Evolutionary conservation across 1,140 invertebrate genomes (phyloP).

Genomic region (Heterodera carotae): DNA sequence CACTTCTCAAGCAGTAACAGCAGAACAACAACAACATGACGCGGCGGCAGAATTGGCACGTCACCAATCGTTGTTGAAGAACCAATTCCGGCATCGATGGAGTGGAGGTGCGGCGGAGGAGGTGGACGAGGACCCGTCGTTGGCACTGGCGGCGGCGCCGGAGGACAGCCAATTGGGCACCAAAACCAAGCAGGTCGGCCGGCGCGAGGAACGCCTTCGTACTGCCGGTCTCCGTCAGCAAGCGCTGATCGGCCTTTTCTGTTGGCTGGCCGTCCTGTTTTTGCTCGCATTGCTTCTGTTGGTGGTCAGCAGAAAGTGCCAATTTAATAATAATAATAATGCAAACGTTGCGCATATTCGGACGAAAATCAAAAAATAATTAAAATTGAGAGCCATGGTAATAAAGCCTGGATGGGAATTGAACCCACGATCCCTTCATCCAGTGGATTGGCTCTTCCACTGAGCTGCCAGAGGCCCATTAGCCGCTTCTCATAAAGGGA

Average conservation of each 20-base stretch:
- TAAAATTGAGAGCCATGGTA: no score
- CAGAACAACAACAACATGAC: no score
- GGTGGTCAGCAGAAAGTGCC: conserved; percentile 27
- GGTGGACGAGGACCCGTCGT: not conserved
- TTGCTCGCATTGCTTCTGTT: conserved; percentile 46
- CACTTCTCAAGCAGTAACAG: not conserved
- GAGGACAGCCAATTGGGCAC: not conserved
- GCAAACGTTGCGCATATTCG: no score
- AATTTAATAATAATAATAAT: conserved; percentile 3
- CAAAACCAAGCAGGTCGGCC: no score
- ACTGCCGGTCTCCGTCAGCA: conserved; percentile 48
- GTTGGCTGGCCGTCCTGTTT: conserved; percentile 45
- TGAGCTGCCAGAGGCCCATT: no score
- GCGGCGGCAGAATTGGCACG: not conserved
- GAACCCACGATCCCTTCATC: no score
- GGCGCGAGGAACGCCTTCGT: conserved; percentile 31
- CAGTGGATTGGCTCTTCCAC: no score
- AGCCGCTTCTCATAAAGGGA: no score
- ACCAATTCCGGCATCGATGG: not conserved
- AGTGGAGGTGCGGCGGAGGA: not conserved
- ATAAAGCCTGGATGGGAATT: no score
- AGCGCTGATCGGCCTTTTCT: conserved; percentile 38
- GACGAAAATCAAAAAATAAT: not conserved
- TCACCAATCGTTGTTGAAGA: not conserved
- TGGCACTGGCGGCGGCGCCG: not conserved